phyloP scores from a whole-genome alignment of 2,888 invertebrate genomes.

The Sarcophaga carnaria region DNA sequence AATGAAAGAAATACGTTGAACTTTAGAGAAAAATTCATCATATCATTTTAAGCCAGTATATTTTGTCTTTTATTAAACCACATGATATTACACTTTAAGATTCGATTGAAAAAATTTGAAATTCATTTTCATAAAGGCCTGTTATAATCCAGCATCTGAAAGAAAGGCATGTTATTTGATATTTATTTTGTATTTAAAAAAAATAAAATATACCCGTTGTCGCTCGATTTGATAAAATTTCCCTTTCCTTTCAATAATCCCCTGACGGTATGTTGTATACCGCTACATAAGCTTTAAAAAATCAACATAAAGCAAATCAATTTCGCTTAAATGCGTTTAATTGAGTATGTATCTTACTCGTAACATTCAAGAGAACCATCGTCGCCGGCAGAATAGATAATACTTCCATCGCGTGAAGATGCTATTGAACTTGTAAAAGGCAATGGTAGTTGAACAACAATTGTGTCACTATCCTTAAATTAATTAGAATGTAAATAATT shows the following conservation, averaged over 20 bases:
- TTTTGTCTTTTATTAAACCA: no score
- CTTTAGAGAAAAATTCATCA: no score
- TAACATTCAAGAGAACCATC: slow-evolving; percentile 79
- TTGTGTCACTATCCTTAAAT: slow-evolving; percentile 74
- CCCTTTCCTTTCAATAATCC: slow-evolving; percentile 78
- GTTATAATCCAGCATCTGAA: slow-evolving; percentile 80
- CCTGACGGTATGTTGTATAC: slow-evolving; percentile 75
- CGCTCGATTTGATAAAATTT: slow-evolving; percentile 78
- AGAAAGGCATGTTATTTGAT: slow-evolving; percentile 42
- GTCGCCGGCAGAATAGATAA: slow-evolving; percentile 77
- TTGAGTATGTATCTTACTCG: slow-evolving; percentile 67
- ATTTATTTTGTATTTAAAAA: not conserved
- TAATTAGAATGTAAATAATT: not conserved
- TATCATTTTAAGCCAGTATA: no score
- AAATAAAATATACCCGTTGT: slow-evolving; percentile 77
- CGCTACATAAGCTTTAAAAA: slow-evolving; percentile 73
- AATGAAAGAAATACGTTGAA: no score
- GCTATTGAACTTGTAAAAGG: slow-evolving; percentile 80
- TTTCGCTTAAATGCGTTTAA: not conserved
- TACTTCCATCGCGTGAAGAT: slow-evolving; percentile 76
- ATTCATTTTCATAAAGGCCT: slow-evolving; percentile 78
- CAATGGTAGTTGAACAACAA: slow-evolving; percentile 78
- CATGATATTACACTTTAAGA: slow-evolving; percentile 18
- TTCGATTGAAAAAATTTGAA: slow-evolving; percentile 78
- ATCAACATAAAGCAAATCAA: not conserved